Evolutionary conservation across 1,140 invertebrate genomes (phyloP).

Genomic region (Tyrophagus putrescentiae): DNA sequence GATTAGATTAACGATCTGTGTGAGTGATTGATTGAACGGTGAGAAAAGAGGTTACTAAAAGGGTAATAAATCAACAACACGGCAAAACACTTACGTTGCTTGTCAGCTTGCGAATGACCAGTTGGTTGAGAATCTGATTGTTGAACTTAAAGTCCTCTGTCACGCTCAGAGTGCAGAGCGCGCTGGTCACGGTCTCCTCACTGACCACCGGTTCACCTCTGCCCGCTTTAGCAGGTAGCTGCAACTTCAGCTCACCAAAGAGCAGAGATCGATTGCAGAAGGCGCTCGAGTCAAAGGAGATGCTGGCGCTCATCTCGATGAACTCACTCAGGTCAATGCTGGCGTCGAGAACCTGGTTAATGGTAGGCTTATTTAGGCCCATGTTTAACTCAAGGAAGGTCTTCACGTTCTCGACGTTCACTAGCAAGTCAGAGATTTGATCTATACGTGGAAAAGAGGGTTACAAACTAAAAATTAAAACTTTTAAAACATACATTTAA

Average conservation of each 20-base stretch:
- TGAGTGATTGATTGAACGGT: background rate
- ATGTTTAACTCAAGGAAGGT: slow-evolving; percentile 18
- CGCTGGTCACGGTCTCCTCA: background rate
- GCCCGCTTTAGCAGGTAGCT: background rate
- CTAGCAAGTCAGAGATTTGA: slow-evolving; percentile 17
- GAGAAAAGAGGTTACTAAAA: background rate
- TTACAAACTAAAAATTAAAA: background rate
- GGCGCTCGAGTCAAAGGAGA: slow-evolving; percentile 1
- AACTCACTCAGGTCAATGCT: slow-evolving; percentile 22
- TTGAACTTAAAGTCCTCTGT: slow-evolving; percentile 20
- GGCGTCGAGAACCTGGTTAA: slow-evolving; percentile 8
- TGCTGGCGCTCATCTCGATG: background rate
- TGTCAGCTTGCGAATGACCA: slow-evolving; percentile 16
- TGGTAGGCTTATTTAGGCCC: background rate
- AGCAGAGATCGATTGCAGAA: slow-evolving; percentile 20
- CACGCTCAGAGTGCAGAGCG: slow-evolving; percentile 14
- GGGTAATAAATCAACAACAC: background rate
- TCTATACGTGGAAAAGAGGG: too few species aligned
- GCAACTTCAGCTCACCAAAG: background rate
- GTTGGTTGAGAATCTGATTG: slow-evolving; percentile 14
- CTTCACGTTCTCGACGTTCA: slow-evolving; percentile 16
- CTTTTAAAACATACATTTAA: slow-evolving; percentile 17
- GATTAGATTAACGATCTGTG: slow-evolving; percentile 23
- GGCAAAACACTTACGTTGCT: slow-evolving; percentile 17
- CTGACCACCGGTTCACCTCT: background rate